phyloP scores from a whole-genome alignment of 2,888 invertebrate genomes.

The Baronia brevicornis region DNA sequence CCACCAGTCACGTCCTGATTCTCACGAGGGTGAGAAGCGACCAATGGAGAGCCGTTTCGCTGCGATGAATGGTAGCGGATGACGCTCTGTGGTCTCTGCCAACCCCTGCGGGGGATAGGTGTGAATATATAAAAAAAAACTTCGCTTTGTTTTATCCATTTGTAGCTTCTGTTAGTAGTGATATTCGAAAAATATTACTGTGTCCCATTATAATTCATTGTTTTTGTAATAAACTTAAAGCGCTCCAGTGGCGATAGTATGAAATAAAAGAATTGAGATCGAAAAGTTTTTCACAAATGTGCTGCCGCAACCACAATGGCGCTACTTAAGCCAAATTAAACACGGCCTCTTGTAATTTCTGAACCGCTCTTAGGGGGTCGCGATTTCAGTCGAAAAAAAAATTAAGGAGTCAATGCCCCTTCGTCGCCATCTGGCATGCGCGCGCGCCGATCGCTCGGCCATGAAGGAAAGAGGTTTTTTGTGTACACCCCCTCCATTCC shows the following conservation, averaged over 20 bases:
- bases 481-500: constrained; percentile 40
- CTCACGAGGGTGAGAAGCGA: too few species aligned
- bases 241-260: too few species aligned
- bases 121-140: too few species aligned
- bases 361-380: constrained; percentile 65
- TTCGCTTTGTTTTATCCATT: too few species aligned
- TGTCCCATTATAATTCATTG: neutral
- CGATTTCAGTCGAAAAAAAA: constrained; percentile 49
- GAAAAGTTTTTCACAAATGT: constrained; percentile 1
- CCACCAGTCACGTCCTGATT: too few species aligned
- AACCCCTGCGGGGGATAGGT: too few species aligned
- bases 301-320: constrained; percentile 34
- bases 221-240: constrained; percentile 4
- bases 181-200: too few species aligned
- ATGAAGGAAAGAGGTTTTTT: constrained; percentile 28
- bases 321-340: constrained; percentile 51
- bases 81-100: too few species aligned
- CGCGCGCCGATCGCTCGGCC: constrained; percentile 30
- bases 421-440: constrained; percentile 59
- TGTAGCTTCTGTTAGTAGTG: too few species aligned
- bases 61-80: too few species aligned
- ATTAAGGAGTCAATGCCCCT: constrained; percentile 66
- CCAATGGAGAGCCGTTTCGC: too few species aligned
- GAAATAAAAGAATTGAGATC: constrained; percentile 7
- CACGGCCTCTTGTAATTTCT: constrained; percentile 37